phyloP scores from a whole-genome alignment of 2,797 vertebrate species.

The Schizopygopsis malacanthus region DNA sequence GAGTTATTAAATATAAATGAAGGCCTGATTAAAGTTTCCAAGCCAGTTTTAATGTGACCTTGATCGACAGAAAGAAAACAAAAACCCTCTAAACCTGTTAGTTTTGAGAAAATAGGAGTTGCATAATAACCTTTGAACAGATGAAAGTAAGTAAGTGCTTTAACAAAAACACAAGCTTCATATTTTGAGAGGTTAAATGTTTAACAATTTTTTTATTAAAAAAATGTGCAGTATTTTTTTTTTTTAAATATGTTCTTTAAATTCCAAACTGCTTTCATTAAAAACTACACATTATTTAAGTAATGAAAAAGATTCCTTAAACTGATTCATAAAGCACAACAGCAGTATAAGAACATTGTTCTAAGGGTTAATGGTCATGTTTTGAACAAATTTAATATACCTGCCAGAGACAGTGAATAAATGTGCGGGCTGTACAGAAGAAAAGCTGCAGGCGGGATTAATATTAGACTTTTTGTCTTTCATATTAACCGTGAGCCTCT shows the following conservation, averaged over 20 bases:
- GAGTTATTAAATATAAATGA: background rate
- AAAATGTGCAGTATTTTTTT: too few relatives aligned
- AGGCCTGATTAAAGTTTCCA: background rate
- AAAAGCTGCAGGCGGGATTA: conserved; percentile 33
- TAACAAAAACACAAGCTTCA: background rate
- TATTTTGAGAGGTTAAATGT: background rate
- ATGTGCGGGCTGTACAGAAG: background rate
- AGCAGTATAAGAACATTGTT: background rate
- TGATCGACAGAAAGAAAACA: background rate
- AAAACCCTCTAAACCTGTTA: background rate
- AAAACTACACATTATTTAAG: background rate
- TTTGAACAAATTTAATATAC: conserved; percentile 17
- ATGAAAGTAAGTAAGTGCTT: background rate
- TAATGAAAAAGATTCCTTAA: conserved; percentile 2
- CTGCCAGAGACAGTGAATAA: conserved; percentile 19
- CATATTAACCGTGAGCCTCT: conserved; percentile 21
- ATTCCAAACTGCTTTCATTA: background rate
- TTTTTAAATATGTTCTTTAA: background rate
- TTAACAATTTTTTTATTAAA: background rate
- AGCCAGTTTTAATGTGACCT: background rate
- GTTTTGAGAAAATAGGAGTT: background rate
- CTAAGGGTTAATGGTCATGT: conserved; percentile 1
- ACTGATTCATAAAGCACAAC: background rate
- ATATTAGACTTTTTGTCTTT: conserved; percentile 35
- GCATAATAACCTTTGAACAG: background rate